These are phyloP conservation scores for Eupithecia subumbrata DNA, from an alignment of 2,888 invertebrate genomes.

Conservation along the genomic window DNA sequence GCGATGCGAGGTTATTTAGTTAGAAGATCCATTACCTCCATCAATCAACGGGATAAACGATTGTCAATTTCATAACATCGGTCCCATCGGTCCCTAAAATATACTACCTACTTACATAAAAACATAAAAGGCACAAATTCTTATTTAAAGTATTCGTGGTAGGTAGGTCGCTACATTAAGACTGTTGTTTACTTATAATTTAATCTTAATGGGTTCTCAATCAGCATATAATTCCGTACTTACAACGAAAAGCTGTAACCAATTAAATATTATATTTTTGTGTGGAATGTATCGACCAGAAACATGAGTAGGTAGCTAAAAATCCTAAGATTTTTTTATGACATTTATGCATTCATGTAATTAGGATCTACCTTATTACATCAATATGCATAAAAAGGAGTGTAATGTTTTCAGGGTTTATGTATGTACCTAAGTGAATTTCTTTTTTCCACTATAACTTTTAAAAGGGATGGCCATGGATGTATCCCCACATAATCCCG, in stretches of 20 bases:
- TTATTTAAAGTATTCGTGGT: neutral
- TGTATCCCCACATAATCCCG: neutral
- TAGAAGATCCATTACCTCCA: slow-evolving; percentile 14
- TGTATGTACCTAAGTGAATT: too few relatives aligned
- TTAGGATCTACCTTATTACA: too few relatives aligned
- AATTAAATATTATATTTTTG: neutral
- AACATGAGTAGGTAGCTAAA: neutral
- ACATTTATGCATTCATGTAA: too few relatives aligned
- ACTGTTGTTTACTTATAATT: neutral
- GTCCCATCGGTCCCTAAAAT: neutral
- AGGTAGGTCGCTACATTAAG: neutral
- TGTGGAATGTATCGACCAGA: neutral
- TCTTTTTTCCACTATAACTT: neutral
- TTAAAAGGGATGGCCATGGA: neutral
- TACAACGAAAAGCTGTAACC: neutral
- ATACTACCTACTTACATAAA: neutral
- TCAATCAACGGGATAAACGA: slow-evolving; percentile 29
- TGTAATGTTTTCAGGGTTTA: too few relatives aligned
- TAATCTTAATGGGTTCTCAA: neutral
- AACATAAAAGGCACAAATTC: neutral
- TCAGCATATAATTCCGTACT: neutral
- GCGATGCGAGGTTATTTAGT: slow-evolving; percentile 28
- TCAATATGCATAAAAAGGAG: too few relatives aligned
- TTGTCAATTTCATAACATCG: slow-evolving; percentile 8
- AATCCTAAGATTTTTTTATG: too few relatives aligned